Conservation (phyloP, 2,888 invertebrate genomes). For the Chloromyia formosa region DNA sequence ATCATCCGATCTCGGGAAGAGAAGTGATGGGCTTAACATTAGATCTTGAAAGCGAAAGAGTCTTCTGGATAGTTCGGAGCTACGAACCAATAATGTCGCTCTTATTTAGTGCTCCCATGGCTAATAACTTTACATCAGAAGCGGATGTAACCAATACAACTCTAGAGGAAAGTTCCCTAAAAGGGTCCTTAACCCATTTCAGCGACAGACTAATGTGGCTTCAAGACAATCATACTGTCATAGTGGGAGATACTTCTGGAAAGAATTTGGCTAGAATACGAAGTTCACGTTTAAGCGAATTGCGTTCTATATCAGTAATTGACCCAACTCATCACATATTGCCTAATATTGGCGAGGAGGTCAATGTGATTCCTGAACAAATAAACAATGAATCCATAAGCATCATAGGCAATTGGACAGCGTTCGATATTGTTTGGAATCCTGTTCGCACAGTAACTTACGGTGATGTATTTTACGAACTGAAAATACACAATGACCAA, state of each 20-base stretch:
- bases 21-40: conserved; percentile 87
- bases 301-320: conserved; percentile 76
- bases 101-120: conserved; percentile 75
- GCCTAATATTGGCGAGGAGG: conserved; percentile 55
- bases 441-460: conserved; percentile 79
- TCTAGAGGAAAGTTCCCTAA: conserved; percentile 66
- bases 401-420: conserved; percentile 79
- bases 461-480: conserved; percentile 83
- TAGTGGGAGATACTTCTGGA: conserved; percentile 79
- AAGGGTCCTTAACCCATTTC: conserved; percentile 81
- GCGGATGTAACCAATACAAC: conserved; percentile 54
- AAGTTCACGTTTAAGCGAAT: conserved; percentile 71
- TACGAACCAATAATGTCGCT: conserved; percentile 73
- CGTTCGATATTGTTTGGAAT: conserved; percentile 86
- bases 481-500: conserved; percentile 67
- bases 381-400: conserved; percentile 73
- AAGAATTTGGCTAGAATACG: conserved; percentile 75
- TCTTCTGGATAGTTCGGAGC: conserved; percentile 87
- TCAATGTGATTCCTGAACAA: conserved; percentile 78
- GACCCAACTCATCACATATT: conserved; percentile 71
- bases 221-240: conserved; percentile 75
- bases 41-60: conserved; percentile 77
- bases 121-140: conserved; percentile 67
- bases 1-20: conserved; percentile 81
- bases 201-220: conserved; percentile 86